Evolutionary conservation across 2,888 invertebrate species (phyloP), one percentile per base, ranked within the genome.

Genomic region (Tineola bisselliella): DNA sequence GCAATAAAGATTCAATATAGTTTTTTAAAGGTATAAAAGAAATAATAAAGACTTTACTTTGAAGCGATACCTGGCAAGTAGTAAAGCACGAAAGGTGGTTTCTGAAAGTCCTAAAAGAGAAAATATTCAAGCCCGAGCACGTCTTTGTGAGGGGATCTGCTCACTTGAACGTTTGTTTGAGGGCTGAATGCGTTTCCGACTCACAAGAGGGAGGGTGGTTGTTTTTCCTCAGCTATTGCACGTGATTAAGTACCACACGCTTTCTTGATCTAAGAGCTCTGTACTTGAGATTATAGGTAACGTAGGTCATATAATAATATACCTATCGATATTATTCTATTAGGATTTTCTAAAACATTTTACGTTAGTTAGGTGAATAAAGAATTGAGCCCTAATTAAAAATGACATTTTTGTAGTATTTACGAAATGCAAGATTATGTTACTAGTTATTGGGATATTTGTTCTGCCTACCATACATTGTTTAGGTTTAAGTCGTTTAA

Each of bases 231-330:
- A 63, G 62, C 63, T 63, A 68, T 66, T 66, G 69, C 65, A 71
- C 72, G 70, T 74, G 75, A 78, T 79, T 78, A 79, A 76, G 70
- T 68, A 66, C 71, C 68, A 69, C 70, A 43, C n/a, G 25, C 25
- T 54, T 54, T 25, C 54, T 54, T 54, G 54, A 54, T 54, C 54
- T 25, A 48, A 25, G 25, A 25, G 6, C 25, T 25, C 25, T 10
- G 38, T 38, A n/a, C 38, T 38, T 38, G 5, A 38, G 10, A 38
- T 38, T 38, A 25, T n/a, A n/a, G n/a, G n/a, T n/a, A n/a, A n/a
- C n/a, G n/a, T n/a, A n/a, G n/a, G n/a, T n/a, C n/a, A n/a, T n/a
- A n/a, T n/a, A n/a, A n/a, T n/a, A n/a, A n/a, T n/a, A n/a, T n/a
- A n/a, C n/a, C n/a, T n/a, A n/a, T n/a, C n/a, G n/a, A n/a, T 25